phyloP scores from a whole-genome alignment of 2,888 invertebrate genomes.

The Ennomos erosarius region DNA sequence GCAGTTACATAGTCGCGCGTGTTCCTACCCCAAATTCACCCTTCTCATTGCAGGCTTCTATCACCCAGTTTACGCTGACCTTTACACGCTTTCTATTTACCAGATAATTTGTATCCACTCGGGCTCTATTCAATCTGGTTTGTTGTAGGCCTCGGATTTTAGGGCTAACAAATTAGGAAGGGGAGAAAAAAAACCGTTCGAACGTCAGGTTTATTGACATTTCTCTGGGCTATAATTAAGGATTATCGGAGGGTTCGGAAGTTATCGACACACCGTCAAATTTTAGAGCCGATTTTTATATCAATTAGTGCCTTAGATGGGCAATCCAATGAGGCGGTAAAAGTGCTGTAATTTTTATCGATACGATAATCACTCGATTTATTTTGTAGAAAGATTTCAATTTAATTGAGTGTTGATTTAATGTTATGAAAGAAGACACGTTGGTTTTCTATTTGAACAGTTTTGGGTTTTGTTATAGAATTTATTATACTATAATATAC shows the following conservation, averaged over 20 bases:
- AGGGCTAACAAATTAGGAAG: constrained; percentile 80
- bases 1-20: constrained; percentile 62
- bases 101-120: constrained; percentile 23
- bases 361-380: constrained; percentile 21
- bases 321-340: constrained; percentile 48
- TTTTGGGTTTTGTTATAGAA: no score
- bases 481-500: no score
- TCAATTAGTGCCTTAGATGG: constrained; percentile 62
- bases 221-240: constrained; percentile 79
- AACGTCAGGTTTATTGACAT: constrained; percentile 82
- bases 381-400: constrained; percentile 26
- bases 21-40: constrained; percentile 72
- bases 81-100: constrained; percentile 22
- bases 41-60: constrained; percentile 70
- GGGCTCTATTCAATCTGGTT: constrained; percentile 49
- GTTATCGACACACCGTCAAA: constrained; percentile 74
- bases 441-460: constrained; percentile 12
- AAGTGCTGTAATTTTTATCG: constrained; percentile 40
- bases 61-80: constrained; percentile 57
- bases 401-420: constrained; percentile 31
- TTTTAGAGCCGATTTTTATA: constrained; percentile 70
- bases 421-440: constrained; percentile 20
- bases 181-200: constrained; percentile 72
- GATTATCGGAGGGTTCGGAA: constrained; percentile 66
- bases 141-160: constrained; percentile 71